Evolutionary conservation across 1,140 invertebrate genomes (phyloP).

Genomic region (Pogonognathellus flavescens): DNA sequence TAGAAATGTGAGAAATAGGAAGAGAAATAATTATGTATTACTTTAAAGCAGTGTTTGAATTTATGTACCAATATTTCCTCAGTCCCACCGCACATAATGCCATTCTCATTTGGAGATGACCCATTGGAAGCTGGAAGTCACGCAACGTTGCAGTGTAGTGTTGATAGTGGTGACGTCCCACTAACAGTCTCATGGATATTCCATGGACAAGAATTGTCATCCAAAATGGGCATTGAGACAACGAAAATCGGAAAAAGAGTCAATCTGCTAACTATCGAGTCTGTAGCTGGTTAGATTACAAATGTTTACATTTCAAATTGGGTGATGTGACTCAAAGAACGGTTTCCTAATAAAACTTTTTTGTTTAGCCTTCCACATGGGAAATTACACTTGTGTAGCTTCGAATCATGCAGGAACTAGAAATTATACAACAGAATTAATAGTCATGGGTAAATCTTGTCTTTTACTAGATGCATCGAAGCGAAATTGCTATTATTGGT

Average conservation of each 20-base stretch:
- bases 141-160: conserved; percentile 75
- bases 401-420: conserved; percentile 77
- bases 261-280: conserved; percentile 81
- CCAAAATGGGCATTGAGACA: conserved; percentile 70
- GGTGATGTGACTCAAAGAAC: neutral
- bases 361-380: conserved; percentile 72
- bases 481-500: neutral
- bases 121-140: conserved; percentile 75
- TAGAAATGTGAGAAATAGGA: no score
- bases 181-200: conserved; percentile 71
- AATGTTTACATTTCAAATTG: neutral
- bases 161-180: conserved; percentile 82
- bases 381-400: conserved; percentile 82
- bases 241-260: conserved; percentile 74
- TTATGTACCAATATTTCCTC: conserved; percentile 55
- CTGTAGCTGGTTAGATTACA: conserved; percentile 71
- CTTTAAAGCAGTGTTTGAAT: no score
- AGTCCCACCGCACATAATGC: conserved; percentile 81
- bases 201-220: conserved; percentile 64
- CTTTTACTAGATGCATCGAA: neutral
- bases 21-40: no score
- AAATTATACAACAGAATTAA: conserved; percentile 30
- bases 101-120: conserved; percentile 80
- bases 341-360: neutral
- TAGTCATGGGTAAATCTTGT: conserved; percentile 33